Percentiles rank a stretch among this genome's conserved stretches.
phyloP scores from a whole-genome alignment of 2,113 vertebrate genomes.

The Ammospiza nelsoni region DNA sequence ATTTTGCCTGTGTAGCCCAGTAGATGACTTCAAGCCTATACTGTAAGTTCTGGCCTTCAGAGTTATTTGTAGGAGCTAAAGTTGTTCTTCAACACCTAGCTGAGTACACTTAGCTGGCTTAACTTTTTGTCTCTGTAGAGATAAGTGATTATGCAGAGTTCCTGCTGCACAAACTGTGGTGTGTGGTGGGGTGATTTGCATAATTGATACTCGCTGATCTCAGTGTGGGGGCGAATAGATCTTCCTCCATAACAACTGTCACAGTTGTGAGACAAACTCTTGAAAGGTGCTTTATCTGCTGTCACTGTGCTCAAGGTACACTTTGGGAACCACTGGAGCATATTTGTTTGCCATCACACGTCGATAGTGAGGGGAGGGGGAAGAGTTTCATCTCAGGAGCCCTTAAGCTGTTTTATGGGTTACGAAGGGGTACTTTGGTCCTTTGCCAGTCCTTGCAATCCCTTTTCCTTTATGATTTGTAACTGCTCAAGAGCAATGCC shows the following conservation, averaged over 20 bases:
- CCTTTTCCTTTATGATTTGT: neutral
- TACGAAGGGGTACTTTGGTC: neutral
- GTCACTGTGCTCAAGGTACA: neutral
- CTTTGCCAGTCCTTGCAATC: neutral
- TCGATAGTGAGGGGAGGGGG: neutral
- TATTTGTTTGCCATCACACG: neutral
- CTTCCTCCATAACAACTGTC: neutral
- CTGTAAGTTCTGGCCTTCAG: neutral
- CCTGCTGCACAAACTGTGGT: neutral
- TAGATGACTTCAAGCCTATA: neutral
- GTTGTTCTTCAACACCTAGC: neutral
- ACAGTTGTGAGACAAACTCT: neutral
- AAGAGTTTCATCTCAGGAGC: neutral
- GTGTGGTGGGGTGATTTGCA: neutral
- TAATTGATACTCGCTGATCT: neutral
- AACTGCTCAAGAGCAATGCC: neutral
- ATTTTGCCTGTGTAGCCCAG: neutral
- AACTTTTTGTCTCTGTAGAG: neutral
- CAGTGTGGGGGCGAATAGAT: neutral
- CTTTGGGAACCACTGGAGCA: neutral
- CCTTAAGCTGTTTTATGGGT: neutral
- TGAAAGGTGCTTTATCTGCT: neutral
- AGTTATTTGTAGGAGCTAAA: neutral
- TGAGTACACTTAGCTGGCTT: neutral
- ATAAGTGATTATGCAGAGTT: neutral